Base-by-base conservation (phyloP, 2,797 vertebrate genomes). In the Pseudochaenichthys georgianus region DNA sequence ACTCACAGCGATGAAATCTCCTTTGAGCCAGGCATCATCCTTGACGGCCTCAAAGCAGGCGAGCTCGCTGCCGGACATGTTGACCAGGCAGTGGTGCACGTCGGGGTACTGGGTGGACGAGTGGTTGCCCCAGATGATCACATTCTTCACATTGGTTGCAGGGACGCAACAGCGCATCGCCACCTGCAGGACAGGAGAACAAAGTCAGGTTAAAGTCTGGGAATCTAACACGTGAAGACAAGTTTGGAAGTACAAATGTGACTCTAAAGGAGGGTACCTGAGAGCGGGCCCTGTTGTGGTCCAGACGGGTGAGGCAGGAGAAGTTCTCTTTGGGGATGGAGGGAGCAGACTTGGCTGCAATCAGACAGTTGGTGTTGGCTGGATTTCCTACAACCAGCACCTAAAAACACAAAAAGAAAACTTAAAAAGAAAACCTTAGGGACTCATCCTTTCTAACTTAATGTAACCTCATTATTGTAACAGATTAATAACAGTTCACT, bases 91-190 rank as follows among this genome's bases (percentile, higher is more conserved):
- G 61, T 99, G 98, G 83, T 95, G 96, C 73, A 97, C 97, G 84
- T 99, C 98, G 11, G 98, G 97, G 91, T 99, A 99, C 61, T 99
- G 98, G 82, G 97, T 98, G 60, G 97, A 98, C 17, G 97, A 99
- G 92, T 99, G 98, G 89, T 99, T 99, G 50, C 98, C 98, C 98
- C 98, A 99, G 87, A 99, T 99, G 79, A 98, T 98, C 68, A 98
- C 96, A 19, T 99, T 98, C 94, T 95, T 99, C 66, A 99, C 97
- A 23, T 94, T 90, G 72, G 95, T 95, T 46, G 96, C 93, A 48
- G 96, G 88, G 64, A 98, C 95, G 1, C 96, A 95, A 55, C 97
- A 95, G 79, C 96, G 96, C 89, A 97, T 92, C 58, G 97, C 97
- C 93, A 99, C 96, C 98, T 96, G 43, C 19, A 69, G 43, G 47